phyloP scores from a whole-genome alignment of 2,113 vertebrate genomes.

The Dolichallabes microphthalmus region DNA sequence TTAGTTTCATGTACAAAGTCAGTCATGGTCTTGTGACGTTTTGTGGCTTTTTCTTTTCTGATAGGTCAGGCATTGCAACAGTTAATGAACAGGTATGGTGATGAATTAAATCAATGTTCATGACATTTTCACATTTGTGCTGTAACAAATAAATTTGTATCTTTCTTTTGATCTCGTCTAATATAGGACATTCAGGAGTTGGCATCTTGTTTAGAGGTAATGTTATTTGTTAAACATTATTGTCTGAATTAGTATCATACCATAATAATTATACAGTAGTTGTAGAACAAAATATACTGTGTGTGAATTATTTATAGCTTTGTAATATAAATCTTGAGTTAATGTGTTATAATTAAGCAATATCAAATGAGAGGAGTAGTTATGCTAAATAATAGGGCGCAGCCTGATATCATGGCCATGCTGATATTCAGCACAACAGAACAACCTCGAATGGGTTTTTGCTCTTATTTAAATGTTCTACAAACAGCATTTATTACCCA shows the following conservation, averaged over 20 bases:
- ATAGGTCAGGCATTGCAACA: slow-evolving; percentile 66
- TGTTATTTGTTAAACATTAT: not conserved
- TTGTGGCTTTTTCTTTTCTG: not conserved
- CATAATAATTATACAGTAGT: not conserved
- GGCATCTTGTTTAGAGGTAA: slow-evolving; percentile 72
- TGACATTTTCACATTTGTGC: not conserved
- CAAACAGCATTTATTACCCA: too few species aligned
- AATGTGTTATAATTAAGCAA: too few species aligned
- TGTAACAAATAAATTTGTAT: not conserved
- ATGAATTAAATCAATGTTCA: not conserved
- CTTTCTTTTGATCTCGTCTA: slow-evolving; percentile 31
- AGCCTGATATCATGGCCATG: too few species aligned
- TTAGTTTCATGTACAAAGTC: not conserved
- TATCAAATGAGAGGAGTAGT: too few species aligned
- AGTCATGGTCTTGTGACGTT: not conserved
- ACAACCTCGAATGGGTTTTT: too few species aligned
- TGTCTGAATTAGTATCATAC: not conserved
- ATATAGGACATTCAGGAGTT: slow-evolving; percentile 69
- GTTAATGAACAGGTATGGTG: slow-evolving; percentile 70
- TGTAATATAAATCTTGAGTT: not conserved
- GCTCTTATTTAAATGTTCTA: too few species aligned
- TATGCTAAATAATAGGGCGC: too few species aligned
- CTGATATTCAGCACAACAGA: too few species aligned
- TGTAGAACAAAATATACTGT: not conserved
- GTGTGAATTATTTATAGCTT: not conserved